phyloP scores from a whole-genome alignment of 1,140 invertebrate species.

The Panagrolaimus sp. region DNA sequence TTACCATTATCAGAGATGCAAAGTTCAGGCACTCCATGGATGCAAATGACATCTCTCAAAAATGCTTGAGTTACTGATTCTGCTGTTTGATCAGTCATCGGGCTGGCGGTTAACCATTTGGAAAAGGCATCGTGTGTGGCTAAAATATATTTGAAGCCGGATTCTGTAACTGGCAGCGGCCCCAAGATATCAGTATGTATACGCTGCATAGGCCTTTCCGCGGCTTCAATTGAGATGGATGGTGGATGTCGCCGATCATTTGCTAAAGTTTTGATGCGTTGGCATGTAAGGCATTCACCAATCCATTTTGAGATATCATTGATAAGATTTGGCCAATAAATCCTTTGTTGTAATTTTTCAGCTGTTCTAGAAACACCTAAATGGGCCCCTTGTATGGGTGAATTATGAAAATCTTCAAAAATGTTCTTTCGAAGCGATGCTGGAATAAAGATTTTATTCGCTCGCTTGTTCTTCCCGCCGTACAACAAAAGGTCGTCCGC shows the following conservation, averaged over 20 bases:
- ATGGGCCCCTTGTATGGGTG: constrained; percentile 17
- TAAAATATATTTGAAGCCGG: constrained; percentile 5
- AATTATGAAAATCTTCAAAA: background rate
- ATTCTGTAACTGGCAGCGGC: background rate
- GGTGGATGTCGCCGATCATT: background rate
- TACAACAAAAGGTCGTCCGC: constrained; percentile 28
- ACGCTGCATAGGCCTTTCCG: background rate
- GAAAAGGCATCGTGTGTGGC: constrained; percentile 11
- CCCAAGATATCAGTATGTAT: constrained; percentile 17
- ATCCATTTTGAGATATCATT: background rate
- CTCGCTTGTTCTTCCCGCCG: background rate
- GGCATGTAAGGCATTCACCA: background rate
- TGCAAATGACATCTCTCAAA: too few relatives aligned
- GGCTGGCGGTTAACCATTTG: constrained; percentile 15
- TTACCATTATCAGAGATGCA: too few relatives aligned
- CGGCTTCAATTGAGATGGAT: background rate
- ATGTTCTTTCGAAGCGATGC: background rate
- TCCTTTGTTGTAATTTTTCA: background rate
- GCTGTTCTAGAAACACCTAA: constrained; percentile 15
- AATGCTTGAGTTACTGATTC: background rate
- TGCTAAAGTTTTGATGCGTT: background rate
- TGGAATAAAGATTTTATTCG: constrained; percentile 12
- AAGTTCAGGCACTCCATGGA: too few relatives aligned
- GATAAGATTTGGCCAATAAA: constrained; percentile 13
- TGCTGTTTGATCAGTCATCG: background rate